A percentile compares a stretch with the other conserved stretches of the same genome.
Conservation (phyloP, 1,140 invertebrate genomes). For the Lasioglossum baleicum region DNA sequence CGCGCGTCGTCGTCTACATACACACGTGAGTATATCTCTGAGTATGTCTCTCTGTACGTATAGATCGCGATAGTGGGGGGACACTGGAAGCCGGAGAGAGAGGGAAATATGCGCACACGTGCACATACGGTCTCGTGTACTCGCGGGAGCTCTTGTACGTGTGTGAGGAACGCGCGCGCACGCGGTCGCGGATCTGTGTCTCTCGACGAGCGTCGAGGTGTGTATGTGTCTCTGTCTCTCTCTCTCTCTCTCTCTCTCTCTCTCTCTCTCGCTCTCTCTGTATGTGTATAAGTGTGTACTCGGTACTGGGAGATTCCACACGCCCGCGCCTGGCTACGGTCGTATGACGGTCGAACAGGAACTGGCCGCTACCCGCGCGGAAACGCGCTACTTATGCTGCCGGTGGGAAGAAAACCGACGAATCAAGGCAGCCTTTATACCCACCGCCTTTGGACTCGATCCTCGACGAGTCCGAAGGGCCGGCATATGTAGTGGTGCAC, state of each 20-base stretch:
- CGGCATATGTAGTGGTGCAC: constrained; percentile 12
- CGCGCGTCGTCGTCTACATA: neutral
- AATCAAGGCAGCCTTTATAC: constrained; percentile 42
- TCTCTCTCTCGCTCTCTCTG: no score
- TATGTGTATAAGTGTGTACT: neutral
- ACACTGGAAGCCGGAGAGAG: no score
- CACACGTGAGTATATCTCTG: no score
- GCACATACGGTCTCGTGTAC: neutral
- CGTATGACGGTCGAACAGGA: constrained; percentile 61
- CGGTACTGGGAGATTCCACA: constrained; percentile 50
- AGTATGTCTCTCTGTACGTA: neutral
- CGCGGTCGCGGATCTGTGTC: neutral
- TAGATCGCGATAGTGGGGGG: no score
- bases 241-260: no score
- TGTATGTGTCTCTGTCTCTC: no score
- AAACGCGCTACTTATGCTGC: constrained; percentile 71
- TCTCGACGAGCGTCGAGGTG: no score
- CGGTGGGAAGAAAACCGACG: constrained; percentile 55
- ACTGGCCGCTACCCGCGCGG: constrained; percentile 67
- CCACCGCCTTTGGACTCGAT: constrained; percentile 44
- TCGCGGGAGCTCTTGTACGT: constrained; percentile 9
- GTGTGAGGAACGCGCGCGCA: neutral
- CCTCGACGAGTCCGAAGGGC: constrained; percentile 44
- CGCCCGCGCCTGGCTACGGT: constrained; percentile 41
- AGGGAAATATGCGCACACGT: neutral